A percentile compares a stretch with the other conserved stretches of the same genome.
phyloP scores from a whole-genome alignment of 2,888 invertebrate genomes.

The Papilio elwesi region DNA sequence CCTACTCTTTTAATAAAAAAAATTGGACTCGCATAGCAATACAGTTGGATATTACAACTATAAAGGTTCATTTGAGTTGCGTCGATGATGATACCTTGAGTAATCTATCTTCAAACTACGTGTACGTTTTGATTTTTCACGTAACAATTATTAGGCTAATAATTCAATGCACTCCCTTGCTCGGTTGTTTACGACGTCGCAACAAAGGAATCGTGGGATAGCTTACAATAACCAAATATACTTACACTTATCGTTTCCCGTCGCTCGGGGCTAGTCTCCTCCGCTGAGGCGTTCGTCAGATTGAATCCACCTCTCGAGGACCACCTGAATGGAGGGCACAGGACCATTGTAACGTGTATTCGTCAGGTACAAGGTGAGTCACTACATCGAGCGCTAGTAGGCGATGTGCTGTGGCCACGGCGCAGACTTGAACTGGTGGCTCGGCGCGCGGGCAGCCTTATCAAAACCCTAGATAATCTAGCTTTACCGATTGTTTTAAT shows the following conservation, averaged over 20 bases:
- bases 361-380: constrained; percentile 20
- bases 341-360: constrained; percentile 61
- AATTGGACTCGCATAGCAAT: background rate
- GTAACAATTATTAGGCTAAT: background rate
- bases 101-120: constrained; percentile 3
- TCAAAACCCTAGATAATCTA: constrained; percentile 76
- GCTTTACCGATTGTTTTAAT: constrained; percentile 81
- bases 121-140: background rate
- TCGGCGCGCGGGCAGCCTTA: constrained; percentile 69
- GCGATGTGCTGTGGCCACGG: constrained; percentile 76
- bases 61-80: too few species aligned
- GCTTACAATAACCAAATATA: constrained; percentile 43
- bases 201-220: constrained; percentile 26
- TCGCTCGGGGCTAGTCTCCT: constrained; percentile 49
- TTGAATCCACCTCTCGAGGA: constrained; percentile 71
- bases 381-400: constrained; percentile 41
- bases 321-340: constrained; percentile 78
- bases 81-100: background rate
- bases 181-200: background rate
- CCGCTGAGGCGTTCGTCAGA: constrained; percentile 55
- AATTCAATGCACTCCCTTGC: background rate
- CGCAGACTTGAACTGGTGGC: constrained; percentile 62
- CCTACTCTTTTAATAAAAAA: too few species aligned
- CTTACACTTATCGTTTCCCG: constrained; percentile 75
- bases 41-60: background rate